Conservation (phyloP, 2,113 vertebrate genomes). For the Camelus bactrianus region DNA sequence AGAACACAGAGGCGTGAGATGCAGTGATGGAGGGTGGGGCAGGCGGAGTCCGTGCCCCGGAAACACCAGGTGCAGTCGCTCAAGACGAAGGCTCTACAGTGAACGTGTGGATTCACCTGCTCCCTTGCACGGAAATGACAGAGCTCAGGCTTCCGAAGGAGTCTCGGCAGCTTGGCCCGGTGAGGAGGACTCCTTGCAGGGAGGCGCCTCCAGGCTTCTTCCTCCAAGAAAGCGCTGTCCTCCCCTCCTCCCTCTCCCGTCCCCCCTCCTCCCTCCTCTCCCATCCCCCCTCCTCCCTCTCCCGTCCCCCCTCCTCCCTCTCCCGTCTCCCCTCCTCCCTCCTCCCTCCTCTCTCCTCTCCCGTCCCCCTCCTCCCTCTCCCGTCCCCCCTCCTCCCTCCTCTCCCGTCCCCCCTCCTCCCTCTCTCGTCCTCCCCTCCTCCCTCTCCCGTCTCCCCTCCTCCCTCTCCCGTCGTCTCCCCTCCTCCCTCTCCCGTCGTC, state of each 20-base stretch:
- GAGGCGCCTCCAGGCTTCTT: neutral
- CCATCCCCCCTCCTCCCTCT: too few species aligned
- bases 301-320: too few species aligned
- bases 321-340: neutral
- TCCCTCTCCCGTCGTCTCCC: too few species aligned
- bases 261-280: neutral
- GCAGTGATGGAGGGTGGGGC: neutral
- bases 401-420: too few species aligned
- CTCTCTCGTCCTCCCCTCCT: too few species aligned
- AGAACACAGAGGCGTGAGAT: neutral
- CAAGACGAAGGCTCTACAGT: neutral
- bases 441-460: too few species aligned
- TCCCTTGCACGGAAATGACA: too few species aligned
- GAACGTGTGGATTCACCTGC: neutral
- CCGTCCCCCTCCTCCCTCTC: too few species aligned
- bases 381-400: too few species aligned
- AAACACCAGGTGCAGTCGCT: accelerated
- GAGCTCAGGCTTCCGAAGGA: too few species aligned
- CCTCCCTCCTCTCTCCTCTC: neutral
- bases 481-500: too few species aligned
- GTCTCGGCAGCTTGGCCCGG: neutral
- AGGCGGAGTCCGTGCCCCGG: neutral
- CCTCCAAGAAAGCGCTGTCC: neutral
- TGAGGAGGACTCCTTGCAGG: neutral
- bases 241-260: accelerated